Percentiles rank a stretch among this genome's conserved stretches.
Conservation (phyloP, 2,888 invertebrate species). For the Nomada goodeniana region DNA sequence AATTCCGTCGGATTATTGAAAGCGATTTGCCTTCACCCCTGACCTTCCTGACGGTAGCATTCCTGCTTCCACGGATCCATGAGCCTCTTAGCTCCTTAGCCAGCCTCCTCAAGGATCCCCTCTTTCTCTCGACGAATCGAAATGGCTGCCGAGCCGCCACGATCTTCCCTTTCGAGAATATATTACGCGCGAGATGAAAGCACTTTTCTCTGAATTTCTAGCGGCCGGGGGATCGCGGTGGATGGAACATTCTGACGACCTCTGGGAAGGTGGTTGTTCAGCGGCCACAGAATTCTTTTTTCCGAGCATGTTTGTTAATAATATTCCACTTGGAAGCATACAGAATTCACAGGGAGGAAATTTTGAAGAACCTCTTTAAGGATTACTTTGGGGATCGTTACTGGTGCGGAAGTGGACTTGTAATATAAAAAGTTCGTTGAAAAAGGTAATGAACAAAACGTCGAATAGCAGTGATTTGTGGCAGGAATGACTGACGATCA, state of each 20-base stretch:
- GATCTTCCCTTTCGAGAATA: constrained; percentile 47
- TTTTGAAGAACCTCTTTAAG: not conserved
- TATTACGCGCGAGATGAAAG: constrained; percentile 54
- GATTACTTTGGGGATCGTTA: not conserved
- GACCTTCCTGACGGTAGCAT: constrained; percentile 55
- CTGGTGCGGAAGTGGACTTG: no score
- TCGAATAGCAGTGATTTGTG: no score
- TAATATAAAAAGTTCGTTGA: no score
- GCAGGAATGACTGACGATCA: no score
- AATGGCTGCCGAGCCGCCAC: constrained; percentile 40
- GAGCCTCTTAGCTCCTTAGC: constrained; percentile 16
- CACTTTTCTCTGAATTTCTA: constrained; percentile 62
- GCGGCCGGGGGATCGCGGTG: constrained; percentile 16
- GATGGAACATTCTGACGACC: constrained; percentile 45
- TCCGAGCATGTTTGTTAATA: constrained; percentile 51
- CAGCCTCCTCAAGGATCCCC: constrained; percentile 40
- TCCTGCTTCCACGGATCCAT: constrained; percentile 46
- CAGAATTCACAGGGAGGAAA: not conserved
- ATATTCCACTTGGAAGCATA: constrained; percentile 23
- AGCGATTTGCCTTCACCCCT: constrained; percentile 62
- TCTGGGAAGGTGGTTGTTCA: constrained; percentile 40
- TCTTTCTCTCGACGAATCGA: constrained; percentile 44
- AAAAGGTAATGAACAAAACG: no score
- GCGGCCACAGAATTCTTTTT: constrained; percentile 20
- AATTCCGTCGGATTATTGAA: constrained; percentile 57